phyloP scores from a whole-genome alignment of 1,140 invertebrate genomes.

The Cataglyphis hispanica region DNA sequence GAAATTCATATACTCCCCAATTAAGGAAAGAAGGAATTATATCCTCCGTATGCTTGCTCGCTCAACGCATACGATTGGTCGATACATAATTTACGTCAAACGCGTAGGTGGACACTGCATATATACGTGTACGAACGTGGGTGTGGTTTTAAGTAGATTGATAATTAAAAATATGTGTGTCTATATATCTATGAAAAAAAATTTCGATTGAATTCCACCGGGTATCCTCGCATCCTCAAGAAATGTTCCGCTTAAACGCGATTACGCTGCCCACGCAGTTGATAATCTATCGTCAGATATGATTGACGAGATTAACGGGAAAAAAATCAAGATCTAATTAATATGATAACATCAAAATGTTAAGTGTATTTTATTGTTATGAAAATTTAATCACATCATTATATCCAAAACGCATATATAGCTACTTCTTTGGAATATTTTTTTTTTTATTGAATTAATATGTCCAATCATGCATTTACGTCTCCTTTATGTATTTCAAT shows the following conservation, averaged over 20 bases:
- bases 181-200: conserved; percentile 2
- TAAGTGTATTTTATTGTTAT: conserved; percentile 1
- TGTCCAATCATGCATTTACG: not conserved
- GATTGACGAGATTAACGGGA: not conserved
- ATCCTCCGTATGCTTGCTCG: not conserved
- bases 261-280: conserved; percentile 22
- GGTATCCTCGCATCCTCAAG: conserved; percentile 18
- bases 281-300: not conserved
- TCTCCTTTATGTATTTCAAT: not conserved
- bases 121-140: conserved; percentile 49
- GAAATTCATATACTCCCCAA: not conserved
- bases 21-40: conserved; percentile 1
- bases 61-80: conserved; percentile 39
- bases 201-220: conserved; percentile 42
- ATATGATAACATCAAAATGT: not conserved
- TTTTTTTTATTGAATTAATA: conserved; percentile 40
- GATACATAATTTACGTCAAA: conserved; percentile 63
- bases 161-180: conserved; percentile 64
- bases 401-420: not conserved
- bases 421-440: not conserved
- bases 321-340: not conserved
- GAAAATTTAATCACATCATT: not conserved
- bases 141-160: conserved; percentile 65
- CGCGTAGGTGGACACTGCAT: conserved; percentile 4
- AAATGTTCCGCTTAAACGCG: not conserved